Conservation (phyloP, 2,797 vertebrate species). For the Trachops cirrhosus region DNA sequence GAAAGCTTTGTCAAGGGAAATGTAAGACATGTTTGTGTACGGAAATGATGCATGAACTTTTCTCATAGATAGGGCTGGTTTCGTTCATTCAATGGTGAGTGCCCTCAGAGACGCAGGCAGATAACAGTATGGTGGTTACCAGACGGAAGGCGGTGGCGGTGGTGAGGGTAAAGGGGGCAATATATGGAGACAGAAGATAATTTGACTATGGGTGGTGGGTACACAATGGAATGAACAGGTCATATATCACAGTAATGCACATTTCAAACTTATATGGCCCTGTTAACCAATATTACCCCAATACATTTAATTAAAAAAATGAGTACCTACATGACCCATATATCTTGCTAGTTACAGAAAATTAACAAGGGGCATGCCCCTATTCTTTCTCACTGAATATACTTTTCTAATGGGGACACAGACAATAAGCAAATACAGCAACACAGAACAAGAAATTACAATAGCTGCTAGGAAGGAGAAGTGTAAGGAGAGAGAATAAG, state of each 20-base stretch:
- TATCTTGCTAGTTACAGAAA: background rate
- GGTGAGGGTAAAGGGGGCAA: background rate
- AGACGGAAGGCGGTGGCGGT: background rate
- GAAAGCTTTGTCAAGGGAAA: slow-evolving; percentile 47
- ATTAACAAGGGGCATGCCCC: background rate
- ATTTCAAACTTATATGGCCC: background rate
- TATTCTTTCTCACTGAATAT: background rate
- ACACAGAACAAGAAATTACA: background rate
- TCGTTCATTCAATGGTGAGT: background rate
- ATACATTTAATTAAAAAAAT: background rate
- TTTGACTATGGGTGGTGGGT: background rate
- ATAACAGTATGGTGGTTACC: background rate
- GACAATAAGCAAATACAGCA: background rate
- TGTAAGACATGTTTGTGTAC: background rate
- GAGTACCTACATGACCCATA: background rate
- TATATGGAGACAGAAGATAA: background rate
- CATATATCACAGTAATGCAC: background rate
- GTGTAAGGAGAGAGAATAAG: background rate
- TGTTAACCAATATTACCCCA: background rate
- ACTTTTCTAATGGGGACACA: background rate
- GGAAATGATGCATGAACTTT: background rate
- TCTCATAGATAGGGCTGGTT: background rate
- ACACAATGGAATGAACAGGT: background rate
- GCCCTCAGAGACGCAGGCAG: background rate
- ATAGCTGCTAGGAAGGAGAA: background rate